Base-by-base conservation (phyloP, 2,888 invertebrate genomes). In the Biston betularia region DNA sequence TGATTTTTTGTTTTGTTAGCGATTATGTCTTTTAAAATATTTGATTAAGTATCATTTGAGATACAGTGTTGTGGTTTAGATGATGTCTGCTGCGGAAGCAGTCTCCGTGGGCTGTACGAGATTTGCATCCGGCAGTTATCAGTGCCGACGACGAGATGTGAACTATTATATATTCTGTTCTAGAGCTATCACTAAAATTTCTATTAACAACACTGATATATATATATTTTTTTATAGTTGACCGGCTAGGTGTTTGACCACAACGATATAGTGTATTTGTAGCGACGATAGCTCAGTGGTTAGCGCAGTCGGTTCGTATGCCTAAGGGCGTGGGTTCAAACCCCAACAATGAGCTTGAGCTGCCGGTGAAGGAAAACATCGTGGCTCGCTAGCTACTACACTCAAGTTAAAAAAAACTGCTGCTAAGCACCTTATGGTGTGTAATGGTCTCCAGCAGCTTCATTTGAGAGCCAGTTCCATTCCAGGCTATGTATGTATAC, bases 1-100 rank as follows among this genome's bases (percentile, higher is more conserved):
- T 12, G 46, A 40, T 50, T 52, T 57, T 66, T 66, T 66, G 48
- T 59, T 60, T 35, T 49, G 54, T 40, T 42, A 53, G 46, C 15
- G 56, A 66, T 63, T 63, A 57, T 64, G 54, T 54, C 12, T 56
- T 57, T 59, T 15, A 60, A 64, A 57, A 68, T 69, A 61, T 63
- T 57, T 66, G 56, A 56, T 55, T 53, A 53, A 49, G 15, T 60
- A 49, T 52, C 54, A 62, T 58, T 40, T 59, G 52, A 62, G 58
- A 44, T 56, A 56, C 45, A 15, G 55, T 57, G 52, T 62, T 57
- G 33, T 55, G 49, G 48, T 54, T 24, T 45, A 0, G 50, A 44
- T 49, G 45, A 45, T 40, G 60, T 45, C 38, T 52, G 38, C 34
- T 55, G 45, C 63, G 67, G 59, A 67, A 63, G 44, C 14, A 33